Evolutionary conservation across 2,888 invertebrate genomes (phyloP).

Genomic region (Scaptodrosophila latifasciaeformis): DNA sequence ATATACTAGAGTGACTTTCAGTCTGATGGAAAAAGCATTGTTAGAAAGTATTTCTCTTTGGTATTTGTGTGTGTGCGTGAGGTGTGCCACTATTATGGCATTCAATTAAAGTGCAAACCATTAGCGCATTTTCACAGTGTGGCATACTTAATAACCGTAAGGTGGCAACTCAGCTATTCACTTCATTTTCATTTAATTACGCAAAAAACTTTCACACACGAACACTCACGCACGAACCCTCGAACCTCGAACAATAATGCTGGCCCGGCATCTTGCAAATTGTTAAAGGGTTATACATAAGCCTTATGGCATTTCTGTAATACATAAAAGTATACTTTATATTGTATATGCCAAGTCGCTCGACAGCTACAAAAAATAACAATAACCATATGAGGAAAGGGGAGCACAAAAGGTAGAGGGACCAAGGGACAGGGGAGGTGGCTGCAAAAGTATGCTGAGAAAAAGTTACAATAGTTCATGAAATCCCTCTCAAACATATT

Average conservation of each 20-base stretch:
- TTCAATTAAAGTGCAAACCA: slow-evolving; percentile 56
- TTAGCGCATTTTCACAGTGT: slow-evolving; percentile 47
- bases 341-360: slow-evolving; percentile 1
- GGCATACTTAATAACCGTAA: slow-evolving; percentile 49
- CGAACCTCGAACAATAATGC: too few relatives aligned
- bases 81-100: neutral
- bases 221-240: neutral
- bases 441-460: slow-evolving; percentile 10
- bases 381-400: neutral
- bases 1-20: too few relatives aligned
- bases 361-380: neutral
- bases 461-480: slow-evolving; percentile 39
- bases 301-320: too few relatives aligned
- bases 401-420: neutral
- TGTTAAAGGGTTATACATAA: too few relatives aligned
- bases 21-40: too few relatives aligned
- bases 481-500: too few relatives aligned
- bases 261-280: too few relatives aligned
- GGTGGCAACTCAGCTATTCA: slow-evolving; percentile 37
- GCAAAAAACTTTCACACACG: slow-evolving; percentile 26
- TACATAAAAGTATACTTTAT: too few relatives aligned
- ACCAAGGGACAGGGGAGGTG: neutral
- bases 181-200: slow-evolving; percentile 60
- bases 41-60: too few relatives aligned
- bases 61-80: neutral